Percentiles rank a stretch among this genome's conserved stretches.
Conservation (phyloP, 2,797 vertebrate species). For the Remorina albescens region DNA sequence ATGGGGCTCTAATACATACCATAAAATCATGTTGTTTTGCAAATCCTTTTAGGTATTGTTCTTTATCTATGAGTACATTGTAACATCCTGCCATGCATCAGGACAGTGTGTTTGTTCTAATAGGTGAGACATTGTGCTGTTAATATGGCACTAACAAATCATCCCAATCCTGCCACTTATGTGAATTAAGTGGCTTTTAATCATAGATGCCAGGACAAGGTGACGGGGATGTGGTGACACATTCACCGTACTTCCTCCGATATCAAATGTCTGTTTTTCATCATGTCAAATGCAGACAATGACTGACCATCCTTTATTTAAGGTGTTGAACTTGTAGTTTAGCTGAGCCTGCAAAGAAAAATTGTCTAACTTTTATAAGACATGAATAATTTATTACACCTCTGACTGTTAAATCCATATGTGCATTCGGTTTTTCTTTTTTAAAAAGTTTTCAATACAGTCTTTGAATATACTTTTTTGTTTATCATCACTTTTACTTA, state of each 20-base stretch:
- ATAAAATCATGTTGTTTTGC: no score
- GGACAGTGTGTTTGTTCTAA: background rate
- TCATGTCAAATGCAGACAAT: background rate
- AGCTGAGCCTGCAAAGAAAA: background rate
- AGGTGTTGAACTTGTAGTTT: background rate
- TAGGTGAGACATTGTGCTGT: background rate
- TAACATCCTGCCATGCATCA: background rate
- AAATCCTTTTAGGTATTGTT: background rate
- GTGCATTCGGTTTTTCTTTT: background rate
- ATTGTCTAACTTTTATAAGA: no score
- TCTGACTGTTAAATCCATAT: background rate
- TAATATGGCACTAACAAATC: constrained; percentile 56
- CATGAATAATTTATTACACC: constrained; percentile 2
- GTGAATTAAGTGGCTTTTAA: constrained; percentile 47
- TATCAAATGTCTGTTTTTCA: background rate
- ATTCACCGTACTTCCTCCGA: constrained; percentile 6
- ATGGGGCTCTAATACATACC: constrained; percentile 49
- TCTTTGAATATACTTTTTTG: no score
- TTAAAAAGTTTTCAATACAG: background rate
- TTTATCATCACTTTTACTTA: constrained; percentile 3
- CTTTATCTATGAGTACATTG: no score
- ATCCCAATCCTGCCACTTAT: no score
- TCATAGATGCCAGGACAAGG: constrained; percentile 16
- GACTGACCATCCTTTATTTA: background rate
- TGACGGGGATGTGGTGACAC: constrained; percentile 33